A percentile compares a stretch with the other conserved stretches of the same genome.
Conservation (phyloP, 2,888 invertebrate genomes). For the Sarcophaga subvicina region DNA sequence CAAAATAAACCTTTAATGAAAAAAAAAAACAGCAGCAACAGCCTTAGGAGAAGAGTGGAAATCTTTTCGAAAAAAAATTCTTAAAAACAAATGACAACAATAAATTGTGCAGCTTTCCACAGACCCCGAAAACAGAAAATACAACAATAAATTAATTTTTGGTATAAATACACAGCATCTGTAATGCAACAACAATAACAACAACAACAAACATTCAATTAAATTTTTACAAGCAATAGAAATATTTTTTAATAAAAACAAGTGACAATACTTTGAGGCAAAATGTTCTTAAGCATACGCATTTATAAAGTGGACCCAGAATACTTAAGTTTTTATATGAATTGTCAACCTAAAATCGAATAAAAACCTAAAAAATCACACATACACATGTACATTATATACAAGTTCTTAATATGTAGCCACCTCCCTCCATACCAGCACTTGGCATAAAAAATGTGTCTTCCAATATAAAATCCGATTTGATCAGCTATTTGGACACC, state of each 20-base stretch:
- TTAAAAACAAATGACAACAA: constrained; percentile 71
- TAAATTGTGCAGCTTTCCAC: constrained; percentile 69
- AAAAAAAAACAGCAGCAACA: too few relatives aligned
- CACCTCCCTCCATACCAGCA: too few relatives aligned
- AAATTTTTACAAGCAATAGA: constrained; percentile 58
- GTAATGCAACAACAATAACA: constrained; percentile 23
- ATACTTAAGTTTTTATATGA: constrained; percentile 9
- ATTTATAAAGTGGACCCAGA: constrained; percentile 56
- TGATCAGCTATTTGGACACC: too few relatives aligned
- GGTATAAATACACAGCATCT: not conserved
- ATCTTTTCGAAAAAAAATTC: not conserved
- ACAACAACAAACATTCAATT: constrained; percentile 52
- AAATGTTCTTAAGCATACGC: constrained; percentile 41
- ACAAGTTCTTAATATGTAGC: too few relatives aligned
- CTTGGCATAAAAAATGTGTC: too few relatives aligned
- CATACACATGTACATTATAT: not conserved
- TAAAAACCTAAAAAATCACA: constrained; percentile 28
- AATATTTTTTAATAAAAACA: constrained; percentile 16
- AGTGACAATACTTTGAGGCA: constrained; percentile 60
- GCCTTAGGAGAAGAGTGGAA: too few relatives aligned
- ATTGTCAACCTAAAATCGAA: not conserved
- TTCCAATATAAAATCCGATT: too few relatives aligned
- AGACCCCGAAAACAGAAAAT: constrained; percentile 63
- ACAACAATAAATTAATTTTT: constrained; percentile 24
- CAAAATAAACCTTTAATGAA: too few relatives aligned